These are phyloP conservation scores for Bryconaethiops microstoma DNA, from an alignment of 2,797 vertebrate genomes.

Conservation along the genomic window DNA sequence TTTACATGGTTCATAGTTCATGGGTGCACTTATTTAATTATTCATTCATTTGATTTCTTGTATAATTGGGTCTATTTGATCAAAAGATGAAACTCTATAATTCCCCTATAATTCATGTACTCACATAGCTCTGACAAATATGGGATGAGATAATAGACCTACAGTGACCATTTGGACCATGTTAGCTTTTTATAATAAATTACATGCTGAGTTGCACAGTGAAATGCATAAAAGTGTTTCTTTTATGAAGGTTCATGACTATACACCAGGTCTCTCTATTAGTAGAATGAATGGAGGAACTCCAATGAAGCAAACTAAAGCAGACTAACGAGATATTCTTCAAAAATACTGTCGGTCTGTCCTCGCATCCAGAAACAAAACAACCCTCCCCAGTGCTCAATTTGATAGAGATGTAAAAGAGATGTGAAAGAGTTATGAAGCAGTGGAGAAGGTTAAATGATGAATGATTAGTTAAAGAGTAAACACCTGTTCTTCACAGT, in stretches of 20 bases:
- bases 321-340: background rate
- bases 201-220: background rate
- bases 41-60: too few species aligned
- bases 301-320: background rate
- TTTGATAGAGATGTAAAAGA: constrained; percentile 1
- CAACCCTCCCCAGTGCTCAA: background rate
- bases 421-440: background rate
- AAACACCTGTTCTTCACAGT: background rate
- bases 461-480: constrained; percentile 21
- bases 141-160: background rate
- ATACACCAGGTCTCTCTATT: background rate
- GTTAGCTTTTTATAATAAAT: background rate
- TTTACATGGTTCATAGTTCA: too few species aligned
- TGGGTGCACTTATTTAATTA: too few species aligned
- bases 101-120: too few species aligned
- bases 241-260: background rate
- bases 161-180: background rate
- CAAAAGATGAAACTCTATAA: too few species aligned
- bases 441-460: background rate
- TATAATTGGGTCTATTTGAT: too few species aligned
- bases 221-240: background rate
- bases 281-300: background rate
- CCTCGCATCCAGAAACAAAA: background rate
- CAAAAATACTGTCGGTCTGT: background rate
- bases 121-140: background rate